Percentiles rank a stretch among this genome's conserved stretches.
phyloP scores from a whole-genome alignment of 1,140 invertebrate genomes.

The Palaemon carinicauda region DNA sequence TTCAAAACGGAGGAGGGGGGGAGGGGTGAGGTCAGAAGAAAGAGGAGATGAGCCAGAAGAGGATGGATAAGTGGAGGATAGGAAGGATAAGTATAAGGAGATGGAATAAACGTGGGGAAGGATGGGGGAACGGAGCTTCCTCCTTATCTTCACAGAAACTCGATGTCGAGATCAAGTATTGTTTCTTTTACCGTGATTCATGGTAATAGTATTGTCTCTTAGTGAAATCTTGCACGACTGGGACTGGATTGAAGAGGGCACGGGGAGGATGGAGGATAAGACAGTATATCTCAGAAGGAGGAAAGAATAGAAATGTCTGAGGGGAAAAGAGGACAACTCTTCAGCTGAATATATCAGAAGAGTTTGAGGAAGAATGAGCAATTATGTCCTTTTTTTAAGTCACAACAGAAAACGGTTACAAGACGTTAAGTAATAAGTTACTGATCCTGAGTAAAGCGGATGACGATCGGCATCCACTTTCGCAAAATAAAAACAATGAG shows the following conservation, averaged over 20 bases:
- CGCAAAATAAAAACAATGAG: too few relatives aligned
- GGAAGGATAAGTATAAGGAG: background rate
- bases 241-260: too few relatives aligned
- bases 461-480: too few relatives aligned
- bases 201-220: too few relatives aligned
- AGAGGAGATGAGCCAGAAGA: background rate
- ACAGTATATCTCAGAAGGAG: background rate
- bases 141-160: too few relatives aligned
- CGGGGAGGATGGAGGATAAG: background rate
- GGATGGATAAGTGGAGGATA: background rate
- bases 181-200: too few relatives aligned
- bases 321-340: background rate
- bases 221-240: too few relatives aligned
- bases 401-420: too few relatives aligned
- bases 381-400: too few relatives aligned
- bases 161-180: too few relatives aligned
- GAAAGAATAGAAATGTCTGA: background rate
- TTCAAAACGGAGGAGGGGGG: background rate
- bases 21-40: background rate
- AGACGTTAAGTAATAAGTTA: too few relatives aligned
- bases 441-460: too few relatives aligned
- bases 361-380: background rate
- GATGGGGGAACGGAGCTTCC: background rate
- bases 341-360: background rate
- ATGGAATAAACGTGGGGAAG: background rate